Percentiles rank a stretch among this genome's conserved stretches.
phyloP scores from a whole-genome alignment of 1,140 invertebrate genomes.

The Anthonomus grandis region DNA sequence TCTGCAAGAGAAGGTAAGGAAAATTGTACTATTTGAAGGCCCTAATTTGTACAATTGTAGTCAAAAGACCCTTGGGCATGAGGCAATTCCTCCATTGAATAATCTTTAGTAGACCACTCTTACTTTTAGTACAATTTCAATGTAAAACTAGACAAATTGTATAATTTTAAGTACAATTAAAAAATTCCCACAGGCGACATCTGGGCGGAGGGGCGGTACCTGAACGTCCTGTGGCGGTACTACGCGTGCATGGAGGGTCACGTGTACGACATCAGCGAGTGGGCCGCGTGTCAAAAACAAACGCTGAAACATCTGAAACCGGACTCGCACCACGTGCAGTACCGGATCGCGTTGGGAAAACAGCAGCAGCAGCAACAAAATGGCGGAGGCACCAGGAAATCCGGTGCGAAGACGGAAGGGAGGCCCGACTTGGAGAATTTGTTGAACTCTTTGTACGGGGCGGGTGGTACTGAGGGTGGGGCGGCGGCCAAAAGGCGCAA shows the following conservation, averaged over 20 bases:
- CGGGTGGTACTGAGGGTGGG: no score
- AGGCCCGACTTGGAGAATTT: slow-evolving; percentile 46
- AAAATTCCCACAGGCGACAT: slow-evolving; percentile 60
- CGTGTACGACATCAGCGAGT: slow-evolving; percentile 93
- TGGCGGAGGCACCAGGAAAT: slow-evolving; percentile 34
- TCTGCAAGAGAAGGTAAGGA: slow-evolving; percentile 81
- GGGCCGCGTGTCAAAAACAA: slow-evolving; percentile 88
- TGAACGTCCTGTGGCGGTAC: slow-evolving; percentile 89
- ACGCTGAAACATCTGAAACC: slow-evolving; percentile 76
- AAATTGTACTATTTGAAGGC: no score
- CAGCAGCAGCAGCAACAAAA: slow-evolving; percentile 33
- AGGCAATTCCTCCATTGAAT: neutral
- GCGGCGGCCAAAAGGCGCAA: no score
- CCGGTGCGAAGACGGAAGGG: slow-evolving; percentile 31
- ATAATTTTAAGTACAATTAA: neutral
- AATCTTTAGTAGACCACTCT: no score
- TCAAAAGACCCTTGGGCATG: neutral
- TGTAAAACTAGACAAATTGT: no score
- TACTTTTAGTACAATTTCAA: no score
- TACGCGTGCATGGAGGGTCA: slow-evolving; percentile 95
- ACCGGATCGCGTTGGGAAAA: slow-evolving; percentile 80
- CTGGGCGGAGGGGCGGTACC: slow-evolving; percentile 86
- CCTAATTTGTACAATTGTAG: neutral
- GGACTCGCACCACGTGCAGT: slow-evolving; percentile 88
- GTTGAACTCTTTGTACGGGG: slow-evolving; percentile 45